phyloP scores from a whole-genome alignment of 2,888 invertebrate genomes.

The Sphecodes monilicornis region DNA sequence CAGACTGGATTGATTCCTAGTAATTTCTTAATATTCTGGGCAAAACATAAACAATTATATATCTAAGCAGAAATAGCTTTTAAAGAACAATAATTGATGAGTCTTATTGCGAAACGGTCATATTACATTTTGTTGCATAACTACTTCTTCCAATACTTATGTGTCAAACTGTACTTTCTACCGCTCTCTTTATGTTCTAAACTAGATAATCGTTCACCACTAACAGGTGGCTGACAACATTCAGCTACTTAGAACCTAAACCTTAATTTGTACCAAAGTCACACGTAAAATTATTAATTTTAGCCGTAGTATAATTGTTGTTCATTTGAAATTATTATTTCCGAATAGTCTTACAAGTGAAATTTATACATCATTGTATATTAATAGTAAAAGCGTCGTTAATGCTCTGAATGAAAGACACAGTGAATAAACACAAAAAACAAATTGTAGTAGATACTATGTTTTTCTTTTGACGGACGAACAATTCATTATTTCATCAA shows the following conservation, averaged over 20 bases:
- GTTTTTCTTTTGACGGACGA: conserved; percentile 17
- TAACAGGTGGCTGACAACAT: conserved; percentile 23
- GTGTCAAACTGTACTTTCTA: conserved; percentile 46
- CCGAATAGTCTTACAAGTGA: conserved; percentile 22
- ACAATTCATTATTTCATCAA: conserved; percentile 25
- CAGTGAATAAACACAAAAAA: conserved; percentile 13
- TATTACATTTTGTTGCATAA: conserved; percentile 7
- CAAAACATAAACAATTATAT: conserved; percentile 39
- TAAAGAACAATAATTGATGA: conserved; percentile 12
- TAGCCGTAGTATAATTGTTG: conserved; percentile 55
- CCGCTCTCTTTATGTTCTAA: conserved; percentile 46
- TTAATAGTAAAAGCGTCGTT: conserved; percentile 20
- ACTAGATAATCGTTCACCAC: conserved; percentile 27
- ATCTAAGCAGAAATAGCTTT: conserved; percentile 25
- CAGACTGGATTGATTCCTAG: conserved; percentile 23
- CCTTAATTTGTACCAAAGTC: conserved; percentile 67
- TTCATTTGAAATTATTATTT: conserved; percentile 39
- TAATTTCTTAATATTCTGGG: conserved; percentile 38
- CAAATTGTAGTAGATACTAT: conserved; percentile 25
- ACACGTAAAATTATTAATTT: conserved; percentile 50
- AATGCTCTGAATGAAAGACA: conserved; percentile 13
- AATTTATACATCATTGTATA: conserved; percentile 19
- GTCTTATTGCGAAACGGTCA: conserved; percentile 20
- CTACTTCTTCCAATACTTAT: conserved; percentile 34
- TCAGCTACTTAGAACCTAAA: conserved; percentile 48